A percentile compares a stretch with the other conserved stretches of the same genome.
These are phyloP conservation scores for Tetranychus urticae DNA, from an alignment of 1,140 invertebrate species.

Conservation along the genomic window DNA sequence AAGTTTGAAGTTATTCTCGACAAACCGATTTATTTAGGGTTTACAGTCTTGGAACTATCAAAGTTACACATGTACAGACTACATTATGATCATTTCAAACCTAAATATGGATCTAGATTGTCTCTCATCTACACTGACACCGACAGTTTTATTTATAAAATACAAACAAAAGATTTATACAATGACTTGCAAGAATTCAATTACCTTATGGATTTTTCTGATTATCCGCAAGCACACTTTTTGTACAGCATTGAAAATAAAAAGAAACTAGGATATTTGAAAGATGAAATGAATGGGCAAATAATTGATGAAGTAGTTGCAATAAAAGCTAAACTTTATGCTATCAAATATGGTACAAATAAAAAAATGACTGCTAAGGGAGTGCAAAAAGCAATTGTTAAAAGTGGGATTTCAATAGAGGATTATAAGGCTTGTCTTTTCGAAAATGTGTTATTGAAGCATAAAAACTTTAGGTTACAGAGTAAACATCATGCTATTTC, in stretches of 20 bases:
- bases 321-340: conserved; percentile 18
- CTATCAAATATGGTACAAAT: not conserved
- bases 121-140: conserved; percentile 12
- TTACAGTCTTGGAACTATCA: conserved; percentile 14
- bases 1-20: conserved; percentile 11
- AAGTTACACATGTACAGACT: conserved; percentile 17
- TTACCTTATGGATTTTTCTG: conserved; percentile 9
- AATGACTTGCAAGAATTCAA: conserved; percentile 9
- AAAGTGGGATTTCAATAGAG: too few species aligned
- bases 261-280: conserved; percentile 26
- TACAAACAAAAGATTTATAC: conserved; percentile 12
- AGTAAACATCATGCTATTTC: too few species aligned
- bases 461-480: too few species aligned
- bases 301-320: conserved; percentile 21
- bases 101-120: conserved; percentile 9
- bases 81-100: conserved; percentile 15
- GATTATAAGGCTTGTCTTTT: too few species aligned
- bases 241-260: conserved; percentile 19
- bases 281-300: conserved; percentile 23
- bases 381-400: too few species aligned
- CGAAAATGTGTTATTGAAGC: too few species aligned
- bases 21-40: conserved; percentile 17
- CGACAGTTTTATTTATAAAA: conserved; percentile 8
- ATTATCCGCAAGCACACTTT: conserved; percentile 12
- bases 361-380: too few species aligned